Base-by-base conservation (phyloP, 1,140 invertebrate species). In the Drosophila sproati region DNA sequence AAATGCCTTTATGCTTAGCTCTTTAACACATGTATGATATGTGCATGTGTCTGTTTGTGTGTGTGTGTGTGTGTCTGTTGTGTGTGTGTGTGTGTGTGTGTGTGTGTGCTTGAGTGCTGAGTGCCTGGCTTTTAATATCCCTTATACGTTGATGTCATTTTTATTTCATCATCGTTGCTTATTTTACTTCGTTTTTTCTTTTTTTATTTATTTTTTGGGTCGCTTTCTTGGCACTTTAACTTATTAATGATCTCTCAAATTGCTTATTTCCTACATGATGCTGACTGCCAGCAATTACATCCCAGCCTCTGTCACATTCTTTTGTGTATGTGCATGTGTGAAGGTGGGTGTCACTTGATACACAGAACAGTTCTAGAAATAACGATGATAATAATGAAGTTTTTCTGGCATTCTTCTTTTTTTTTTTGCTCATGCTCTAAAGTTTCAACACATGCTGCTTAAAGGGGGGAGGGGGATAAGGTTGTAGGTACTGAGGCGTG, bases 221-320 rank as follows among this genome's bases (percentile, higher is more conserved):
- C 5, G 69, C 34, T 74, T 73, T 85, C 79, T 74, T 82, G 64
- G 59, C 79, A 83, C 77, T 88, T 89, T 71, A 88, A 88, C 85
- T 89, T 89, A 89, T 89, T 89, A 89, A 89, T 89, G 85, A 89
- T 89, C 85, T 89, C 85, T 83, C 85, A 89, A 89, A 89, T 89
- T 89, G 85, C 85, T 89, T 89, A 89, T 89, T 89, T 89, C 85
- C 85, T 90, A 89, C 85, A 89, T 78, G 61, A 79, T 79, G 80
- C 80, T 83, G 81, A 57, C 73, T 78, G 77, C 47, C 77, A 80
- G 77, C 80, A 88, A 88, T 89, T 89, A 88, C 82, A 77, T 76
- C 72, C 68, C 73, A 59, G 78, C 55, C 59, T 61, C 50, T 68
- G 62, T 41, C 45, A 43, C 37, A 51, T 35, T 28, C 67, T 69